Base-by-base conservation (phyloP, 2,797 vertebrate species). In the Otolemur crassicaudatus region DNA sequence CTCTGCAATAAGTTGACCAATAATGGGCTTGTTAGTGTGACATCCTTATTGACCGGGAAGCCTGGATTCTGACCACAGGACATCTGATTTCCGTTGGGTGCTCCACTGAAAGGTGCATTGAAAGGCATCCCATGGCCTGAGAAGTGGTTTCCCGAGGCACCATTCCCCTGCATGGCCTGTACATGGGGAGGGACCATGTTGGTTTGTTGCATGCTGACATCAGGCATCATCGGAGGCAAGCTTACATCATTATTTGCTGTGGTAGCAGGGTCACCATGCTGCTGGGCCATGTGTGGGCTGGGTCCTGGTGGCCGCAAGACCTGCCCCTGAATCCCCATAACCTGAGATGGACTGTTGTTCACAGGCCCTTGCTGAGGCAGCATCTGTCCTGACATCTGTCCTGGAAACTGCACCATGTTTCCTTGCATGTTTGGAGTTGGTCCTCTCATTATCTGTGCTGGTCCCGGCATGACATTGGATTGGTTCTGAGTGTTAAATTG, bases 1-100 rank as follows among this genome's bases (percentile, higher is more conserved):
- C 99, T 99, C 97, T 99, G 99, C n/a, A 99, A 98, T 93, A 99
- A 99, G 98, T 99, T 99, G 96, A 99, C 99, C 96, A 99, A 98
- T 87, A 99, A 98, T 0, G 99, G 99, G 87, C 99, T 99, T 27
- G 99, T 99, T 97, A 99, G 98, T 0, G 99, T 99, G 93, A 99
- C 99, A 97, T 99, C 99, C 98, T 99, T 99, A 98, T 99, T 99
- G 94, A 99, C 99, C 0, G 99, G 99, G 98, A 99, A 99, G 77
- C 98, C 99, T 88, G 99, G 99, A 88, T 99, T 98, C 97, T 99
- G 99, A 96, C 98, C 99, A 98, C 99, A 99, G 53, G 99, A 98
- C 95, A 99, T 98, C 95, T 99, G 99, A 96, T 98, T 99, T 96
- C 99, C 99, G 88, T 99, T 99, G 90, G 99, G 99, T 6, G 98